Conservation (phyloP, 2,797 vertebrate genomes). For the Diplodus sargus region DNA sequence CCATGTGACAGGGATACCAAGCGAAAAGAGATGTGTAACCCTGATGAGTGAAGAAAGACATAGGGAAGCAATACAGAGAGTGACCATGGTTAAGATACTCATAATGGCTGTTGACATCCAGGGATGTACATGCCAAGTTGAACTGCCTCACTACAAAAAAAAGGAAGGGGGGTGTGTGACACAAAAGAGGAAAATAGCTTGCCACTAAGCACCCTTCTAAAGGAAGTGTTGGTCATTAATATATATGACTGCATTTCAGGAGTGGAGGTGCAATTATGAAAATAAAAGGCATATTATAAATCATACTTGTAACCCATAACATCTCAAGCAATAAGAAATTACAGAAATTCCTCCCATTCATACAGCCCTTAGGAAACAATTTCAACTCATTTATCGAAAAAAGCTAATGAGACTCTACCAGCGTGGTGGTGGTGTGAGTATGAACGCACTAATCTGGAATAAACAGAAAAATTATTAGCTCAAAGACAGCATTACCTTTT, state of each 20-base stretch:
- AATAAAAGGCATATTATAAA: constrained; percentile 77
- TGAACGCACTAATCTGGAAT: constrained; percentile 62
- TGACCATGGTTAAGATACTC: constrained; percentile 22
- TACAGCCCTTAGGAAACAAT: constrained; percentile 46
- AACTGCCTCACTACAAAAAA: constrained; percentile 10
- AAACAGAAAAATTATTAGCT: constrained; percentile 60
- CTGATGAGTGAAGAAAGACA: background rate
- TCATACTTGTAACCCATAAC: constrained; percentile 67
- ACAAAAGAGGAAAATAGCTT: constrained; percentile 31
- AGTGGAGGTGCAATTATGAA: constrained; percentile 65
- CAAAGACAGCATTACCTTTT: constrained; percentile 41
- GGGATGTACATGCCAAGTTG: constrained; percentile 1
- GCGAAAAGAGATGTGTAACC: background rate
- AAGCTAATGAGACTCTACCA: constrained; percentile 65
- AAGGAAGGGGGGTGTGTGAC: background rate
- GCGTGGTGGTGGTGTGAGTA: constrained; percentile 44
- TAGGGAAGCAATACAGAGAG: background rate
- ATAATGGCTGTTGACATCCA: constrained; percentile 33
- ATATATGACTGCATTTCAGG: constrained; percentile 59
- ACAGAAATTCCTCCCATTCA: constrained; percentile 59
- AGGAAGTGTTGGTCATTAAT: constrained; percentile 50
- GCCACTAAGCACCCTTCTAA: constrained; percentile 11
- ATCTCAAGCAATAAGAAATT: constrained; percentile 65
- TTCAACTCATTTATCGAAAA: constrained; percentile 66
- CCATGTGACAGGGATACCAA: background rate